Conservation (phyloP, 2,888 invertebrate species). For the Ochropleura plecta region DNA sequence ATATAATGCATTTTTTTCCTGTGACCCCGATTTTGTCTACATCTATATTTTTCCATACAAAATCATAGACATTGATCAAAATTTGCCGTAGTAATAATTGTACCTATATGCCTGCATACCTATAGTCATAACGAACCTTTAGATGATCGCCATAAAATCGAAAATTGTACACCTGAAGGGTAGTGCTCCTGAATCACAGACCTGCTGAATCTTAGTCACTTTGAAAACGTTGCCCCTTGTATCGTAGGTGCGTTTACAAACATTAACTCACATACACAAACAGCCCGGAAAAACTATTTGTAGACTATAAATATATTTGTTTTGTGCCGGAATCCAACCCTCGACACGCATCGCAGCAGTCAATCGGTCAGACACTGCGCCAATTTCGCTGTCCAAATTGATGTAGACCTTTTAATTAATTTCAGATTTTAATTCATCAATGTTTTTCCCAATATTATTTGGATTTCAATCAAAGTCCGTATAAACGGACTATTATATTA, state of each 20-base stretch:
- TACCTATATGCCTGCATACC: neutral
- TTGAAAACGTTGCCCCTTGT: neutral
- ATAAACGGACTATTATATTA: neutral
- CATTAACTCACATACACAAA: too few species aligned
- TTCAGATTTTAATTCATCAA: too few species aligned
- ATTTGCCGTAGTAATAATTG: neutral
- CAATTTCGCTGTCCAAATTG: too few species aligned
- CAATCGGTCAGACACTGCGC: too few species aligned
- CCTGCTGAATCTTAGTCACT: rapidly evolving
- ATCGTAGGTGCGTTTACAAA: too few species aligned
- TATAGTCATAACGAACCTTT: conserved; percentile 13
- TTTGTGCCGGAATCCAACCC: too few species aligned
- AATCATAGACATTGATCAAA: conserved; percentile 11
- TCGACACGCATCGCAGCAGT: too few species aligned
- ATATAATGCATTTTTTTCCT: neutral
- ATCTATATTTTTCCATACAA: too few species aligned
- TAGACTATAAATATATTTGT: too few species aligned
- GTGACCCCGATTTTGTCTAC: neutral
- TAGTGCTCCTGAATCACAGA: neutral
- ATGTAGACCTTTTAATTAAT: too few species aligned
- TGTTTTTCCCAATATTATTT: conserved; percentile 3
- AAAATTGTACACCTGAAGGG: neutral
- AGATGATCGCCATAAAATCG: neutral
- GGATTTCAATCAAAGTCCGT: conserved; percentile 12
- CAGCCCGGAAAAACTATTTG: too few species aligned